These are phyloP conservation scores for Piprites chloris DNA, from an alignment of 2,113 vertebrate genomes.

Conservation along the genomic window DNA sequence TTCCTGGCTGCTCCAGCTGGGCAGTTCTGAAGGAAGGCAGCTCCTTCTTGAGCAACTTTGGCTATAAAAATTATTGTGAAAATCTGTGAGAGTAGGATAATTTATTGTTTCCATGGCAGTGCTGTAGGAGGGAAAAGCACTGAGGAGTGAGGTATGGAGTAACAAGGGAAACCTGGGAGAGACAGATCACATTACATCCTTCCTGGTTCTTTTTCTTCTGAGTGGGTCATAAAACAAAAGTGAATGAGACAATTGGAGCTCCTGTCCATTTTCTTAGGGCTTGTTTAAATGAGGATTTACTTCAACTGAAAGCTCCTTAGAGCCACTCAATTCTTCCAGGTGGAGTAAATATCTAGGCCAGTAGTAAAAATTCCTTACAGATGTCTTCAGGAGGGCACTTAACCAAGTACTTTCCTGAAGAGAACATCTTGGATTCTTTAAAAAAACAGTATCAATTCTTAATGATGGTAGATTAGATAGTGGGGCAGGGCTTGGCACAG, in stretches of 20 bases:
- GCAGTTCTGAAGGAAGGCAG: background rate
- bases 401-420: background rate
- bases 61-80: background rate
- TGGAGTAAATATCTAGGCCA: background rate
- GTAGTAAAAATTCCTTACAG: slow-evolving; percentile 18
- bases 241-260: background rate
- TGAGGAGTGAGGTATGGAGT: background rate
- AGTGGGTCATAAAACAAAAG: slow-evolving; percentile 2
- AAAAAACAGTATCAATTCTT: background rate
- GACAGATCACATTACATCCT: background rate
- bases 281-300: slow-evolving; percentile 54
- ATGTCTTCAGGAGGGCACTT: background rate
- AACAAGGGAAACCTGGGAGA: background rate
- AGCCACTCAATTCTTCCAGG: slow-evolving; percentile 42
- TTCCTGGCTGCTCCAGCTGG: background rate
- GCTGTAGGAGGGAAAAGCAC: background rate
- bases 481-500: background rate
- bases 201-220: background rate
- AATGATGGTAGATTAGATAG: background rate
- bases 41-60: background rate
- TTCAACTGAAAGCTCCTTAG: background rate
- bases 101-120: background rate
- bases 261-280: background rate
- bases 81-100: background rate
- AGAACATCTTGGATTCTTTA: background rate